Base-by-base conservation (phyloP, 1,140 invertebrate genomes). In the Sipha flava region DNA sequence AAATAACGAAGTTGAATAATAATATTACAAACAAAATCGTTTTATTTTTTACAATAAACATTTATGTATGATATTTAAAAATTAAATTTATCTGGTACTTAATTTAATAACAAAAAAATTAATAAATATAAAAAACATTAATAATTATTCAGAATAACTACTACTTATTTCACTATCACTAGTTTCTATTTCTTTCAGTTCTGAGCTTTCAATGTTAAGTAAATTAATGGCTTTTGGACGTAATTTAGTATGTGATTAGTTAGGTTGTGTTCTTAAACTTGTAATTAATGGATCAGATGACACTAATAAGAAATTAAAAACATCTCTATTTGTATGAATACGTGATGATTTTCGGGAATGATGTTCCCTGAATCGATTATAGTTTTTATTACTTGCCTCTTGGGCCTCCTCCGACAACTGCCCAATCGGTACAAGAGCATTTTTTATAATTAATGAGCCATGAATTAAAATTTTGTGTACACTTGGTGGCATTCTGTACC, bases 401-500 rank as follows among this genome's bases (percentile, higher is more conserved):
- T 82, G 75, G 7, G 57, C 81, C 29, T 84, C 83, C 81, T 84
- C 83, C 1, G 82, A 83, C 34, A 84, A 81, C 64, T 83, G 81
- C 12, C 82, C 81, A 23, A 82, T 82, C 31, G 81, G 81, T 43
- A 82, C 21, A 31, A 83, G 18, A 43, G 79, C 47, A 23, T 73
- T 73, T 80, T 72, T 70, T 14, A 84, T 83, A 12, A 85, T 84
- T n/a, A 83, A 79, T 57, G 66, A 47, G 18, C 84, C 82, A 81
- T 85, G 83, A 16, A 85, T 81, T 9, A 85, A 72, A 45, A 85
- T 81, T 82, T 84, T 85, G 59, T 85, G 84, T 3, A 84, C 64
- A 31, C 81, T 82, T 10, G 80, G 66, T 21, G 83, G 82, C 82
- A 85, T 84, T 18, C 81, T 59, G 75, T 83, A 85, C 84, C 84